A percentile compares a stretch with the other conserved stretches of the same genome.
These are phyloP conservation scores for Pteruthius melanotis DNA, from an alignment of 2,113 vertebrate genomes.

Conservation along the genomic window DNA sequence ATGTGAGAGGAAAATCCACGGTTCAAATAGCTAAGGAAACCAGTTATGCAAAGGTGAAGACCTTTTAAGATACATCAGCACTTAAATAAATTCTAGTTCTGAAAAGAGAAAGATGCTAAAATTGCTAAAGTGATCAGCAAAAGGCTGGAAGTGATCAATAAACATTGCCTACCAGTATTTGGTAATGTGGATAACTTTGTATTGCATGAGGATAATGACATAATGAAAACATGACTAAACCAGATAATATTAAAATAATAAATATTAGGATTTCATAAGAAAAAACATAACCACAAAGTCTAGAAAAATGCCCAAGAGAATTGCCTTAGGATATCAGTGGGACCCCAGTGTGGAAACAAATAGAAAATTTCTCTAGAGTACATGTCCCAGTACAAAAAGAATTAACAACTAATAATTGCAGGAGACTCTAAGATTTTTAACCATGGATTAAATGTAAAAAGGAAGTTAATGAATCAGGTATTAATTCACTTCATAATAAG, in stretches of 20 bases:
- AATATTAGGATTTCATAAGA: not conserved
- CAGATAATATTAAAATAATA: not conserved
- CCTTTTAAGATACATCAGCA: not conserved
- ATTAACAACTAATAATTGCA: not conserved
- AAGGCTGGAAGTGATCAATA: not conserved
- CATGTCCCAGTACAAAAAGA: not conserved
- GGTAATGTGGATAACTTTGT: not conserved
- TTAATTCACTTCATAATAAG: not conserved
- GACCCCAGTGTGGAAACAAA: not conserved
- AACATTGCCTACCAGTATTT: not conserved
- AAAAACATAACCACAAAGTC: not conserved
- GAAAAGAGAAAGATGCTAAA: not conserved
- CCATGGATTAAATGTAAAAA: not conserved
- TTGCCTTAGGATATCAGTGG: not conserved
- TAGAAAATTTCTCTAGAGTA: not conserved
- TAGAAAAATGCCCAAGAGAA: not conserved
- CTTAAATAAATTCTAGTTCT: not conserved
- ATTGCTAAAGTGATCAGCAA: not conserved
- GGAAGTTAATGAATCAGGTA: not conserved
- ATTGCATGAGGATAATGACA: not conserved
- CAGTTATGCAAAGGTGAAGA: not conserved
- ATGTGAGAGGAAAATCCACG: not conserved
- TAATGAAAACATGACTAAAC: not conserved
- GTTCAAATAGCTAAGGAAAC: not conserved
- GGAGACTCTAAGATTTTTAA: not conserved